A percentile compares a stretch with the other conserved stretches of the same genome.
Conservation (phyloP, 2,797 vertebrate species). For the Antrozous pallidus region DNA sequence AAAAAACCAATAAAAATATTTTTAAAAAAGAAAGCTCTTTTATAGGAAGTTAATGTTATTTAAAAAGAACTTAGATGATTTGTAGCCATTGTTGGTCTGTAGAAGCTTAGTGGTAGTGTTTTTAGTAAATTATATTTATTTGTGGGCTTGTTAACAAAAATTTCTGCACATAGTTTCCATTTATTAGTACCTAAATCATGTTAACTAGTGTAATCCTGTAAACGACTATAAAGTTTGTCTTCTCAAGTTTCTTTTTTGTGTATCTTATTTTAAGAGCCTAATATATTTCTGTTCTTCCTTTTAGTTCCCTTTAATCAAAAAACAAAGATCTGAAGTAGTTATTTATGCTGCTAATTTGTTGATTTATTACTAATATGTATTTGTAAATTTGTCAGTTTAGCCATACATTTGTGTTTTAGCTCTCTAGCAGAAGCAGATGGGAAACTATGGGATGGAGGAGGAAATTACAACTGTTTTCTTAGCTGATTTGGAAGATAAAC, state of each 20-base stretch:
- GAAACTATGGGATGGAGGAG: not conserved
- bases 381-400: constrained; percentile 17
- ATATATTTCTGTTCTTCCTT: not conserved
- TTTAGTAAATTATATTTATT: not conserved
- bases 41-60: not conserved
- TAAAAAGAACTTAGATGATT: not conserved
- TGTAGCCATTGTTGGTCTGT: not conserved
- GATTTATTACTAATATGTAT: not conserved
- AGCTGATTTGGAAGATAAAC: not conserved
- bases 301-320: not conserved
- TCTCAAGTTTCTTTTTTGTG: not conserved
- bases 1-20: too few species aligned
- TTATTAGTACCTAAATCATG: not conserved
- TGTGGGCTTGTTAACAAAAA: not conserved
- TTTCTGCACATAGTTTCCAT: not conserved
- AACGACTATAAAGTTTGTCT: not conserved
- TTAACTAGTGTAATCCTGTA: not conserved
- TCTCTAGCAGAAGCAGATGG: not conserved
- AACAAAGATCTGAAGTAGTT: constrained; percentile 3
- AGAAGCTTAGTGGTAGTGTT: not conserved
- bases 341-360: not conserved
- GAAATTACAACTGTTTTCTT: not conserved
- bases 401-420: not conserved
- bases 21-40: not conserved
- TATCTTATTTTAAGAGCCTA: not conserved